Percentiles rank a stretch among this genome's conserved stretches.
phyloP scores from a whole-genome alignment of 2,797 vertebrate genomes.

The Paramormyrops hopkinsi region DNA sequence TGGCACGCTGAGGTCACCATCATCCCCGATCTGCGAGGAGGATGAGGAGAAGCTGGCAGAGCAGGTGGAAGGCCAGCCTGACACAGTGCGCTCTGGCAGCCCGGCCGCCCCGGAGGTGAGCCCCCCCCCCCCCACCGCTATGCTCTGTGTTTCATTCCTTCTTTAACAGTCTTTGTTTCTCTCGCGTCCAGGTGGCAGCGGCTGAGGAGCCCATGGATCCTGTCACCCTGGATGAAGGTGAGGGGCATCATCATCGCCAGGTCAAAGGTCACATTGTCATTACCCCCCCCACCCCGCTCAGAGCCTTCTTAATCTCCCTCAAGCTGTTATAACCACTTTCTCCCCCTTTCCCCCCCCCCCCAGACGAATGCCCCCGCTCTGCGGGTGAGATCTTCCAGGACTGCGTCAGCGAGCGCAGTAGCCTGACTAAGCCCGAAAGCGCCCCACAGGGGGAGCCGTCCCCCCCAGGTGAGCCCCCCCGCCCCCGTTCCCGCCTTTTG shows the following conservation, averaged over 20 bases:
- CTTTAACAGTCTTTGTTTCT: slow-evolving; percentile 7
- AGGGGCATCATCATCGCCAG: slow-evolving; percentile 30
- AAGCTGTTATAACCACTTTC: neutral
- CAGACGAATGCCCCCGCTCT: slow-evolving; percentile 71
- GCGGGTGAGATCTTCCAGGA: slow-evolving; percentile 77
- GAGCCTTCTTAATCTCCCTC: neutral
- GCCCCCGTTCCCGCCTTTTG: neutral
- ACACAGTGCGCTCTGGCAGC: slow-evolving; percentile 61
- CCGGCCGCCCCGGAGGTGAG: slow-evolving; percentile 75
- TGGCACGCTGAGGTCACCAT: slow-evolving; percentile 85
- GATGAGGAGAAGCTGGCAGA: slow-evolving; percentile 90
- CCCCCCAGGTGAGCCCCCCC: slow-evolving; percentile 70
- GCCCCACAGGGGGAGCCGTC: slow-evolving; percentile 68
- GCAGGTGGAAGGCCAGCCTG: slow-evolving; percentile 71
- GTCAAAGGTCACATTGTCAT: neutral
- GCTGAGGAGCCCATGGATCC: slow-evolving; percentile 69
- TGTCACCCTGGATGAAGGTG: slow-evolving; percentile 74
- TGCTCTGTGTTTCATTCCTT: neutral
- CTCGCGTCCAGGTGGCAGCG: slow-evolving; percentile 60
- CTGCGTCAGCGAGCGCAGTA: slow-evolving; percentile 69
- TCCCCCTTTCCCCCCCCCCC: neutral
- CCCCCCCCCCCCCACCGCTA: neutral
- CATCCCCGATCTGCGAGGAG: slow-evolving; percentile 90
- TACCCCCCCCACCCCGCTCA: neutral
- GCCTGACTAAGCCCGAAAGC: slow-evolving; percentile 65